Evolutionary conservation across 2,888 invertebrate species (phyloP).

Genomic region (Macaria notata): DNA sequence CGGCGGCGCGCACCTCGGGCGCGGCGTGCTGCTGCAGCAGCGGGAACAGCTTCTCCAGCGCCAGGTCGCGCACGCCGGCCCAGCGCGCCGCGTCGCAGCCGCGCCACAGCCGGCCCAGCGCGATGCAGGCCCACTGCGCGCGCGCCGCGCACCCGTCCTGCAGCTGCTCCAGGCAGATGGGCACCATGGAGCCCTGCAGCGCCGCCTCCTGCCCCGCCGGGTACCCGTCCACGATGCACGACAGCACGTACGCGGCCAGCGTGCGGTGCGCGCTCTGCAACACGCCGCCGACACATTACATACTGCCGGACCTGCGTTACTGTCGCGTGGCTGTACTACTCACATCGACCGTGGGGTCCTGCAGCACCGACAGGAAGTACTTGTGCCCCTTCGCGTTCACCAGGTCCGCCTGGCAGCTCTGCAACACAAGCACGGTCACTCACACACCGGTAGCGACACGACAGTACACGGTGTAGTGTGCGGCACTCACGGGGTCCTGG

Average conservation of each 20-base stretch:
- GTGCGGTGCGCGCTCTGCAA: slow-evolving; percentile 91
- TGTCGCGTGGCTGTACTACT: slow-evolving; percentile 52
- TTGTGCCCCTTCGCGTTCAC: slow-evolving; percentile 97
- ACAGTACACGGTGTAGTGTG: too few relatives aligned
- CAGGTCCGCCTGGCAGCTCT: slow-evolving; percentile 97
- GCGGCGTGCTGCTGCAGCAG: slow-evolving; percentile 85
- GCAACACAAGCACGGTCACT: slow-evolving; percentile 27
- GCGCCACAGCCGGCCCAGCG: slow-evolving; percentile 95
- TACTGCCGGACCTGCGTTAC: too few relatives aligned
- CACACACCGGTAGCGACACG: too few relatives aligned
- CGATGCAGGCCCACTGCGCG: slow-evolving; percentile 95
- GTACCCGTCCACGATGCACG: slow-evolving; percentile 95
- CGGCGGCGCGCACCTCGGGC: slow-evolving; percentile 91
- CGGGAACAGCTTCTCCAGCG: slow-evolving; percentile 96
- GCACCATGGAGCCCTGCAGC: slow-evolving; percentile 92
- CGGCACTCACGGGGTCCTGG: slow-evolving; percentile 93
- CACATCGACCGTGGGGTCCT: slow-evolving; percentile 92
- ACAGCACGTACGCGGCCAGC: slow-evolving; percentile 96
- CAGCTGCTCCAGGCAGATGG: slow-evolving; percentile 95
- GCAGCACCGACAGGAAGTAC: slow-evolving; percentile 95
- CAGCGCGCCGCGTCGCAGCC: slow-evolving; percentile 90
- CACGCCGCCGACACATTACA: background rate
- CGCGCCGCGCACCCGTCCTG: slow-evolving; percentile 84
- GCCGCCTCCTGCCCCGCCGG: slow-evolving; percentile 95
- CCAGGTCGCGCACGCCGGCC: slow-evolving; percentile 97